Evolutionary conservation across 2,113 vertebrate species (phyloP), one percentile per base, ranked within the genome.

Genomic region (Aegotheles bennettii): DNA sequence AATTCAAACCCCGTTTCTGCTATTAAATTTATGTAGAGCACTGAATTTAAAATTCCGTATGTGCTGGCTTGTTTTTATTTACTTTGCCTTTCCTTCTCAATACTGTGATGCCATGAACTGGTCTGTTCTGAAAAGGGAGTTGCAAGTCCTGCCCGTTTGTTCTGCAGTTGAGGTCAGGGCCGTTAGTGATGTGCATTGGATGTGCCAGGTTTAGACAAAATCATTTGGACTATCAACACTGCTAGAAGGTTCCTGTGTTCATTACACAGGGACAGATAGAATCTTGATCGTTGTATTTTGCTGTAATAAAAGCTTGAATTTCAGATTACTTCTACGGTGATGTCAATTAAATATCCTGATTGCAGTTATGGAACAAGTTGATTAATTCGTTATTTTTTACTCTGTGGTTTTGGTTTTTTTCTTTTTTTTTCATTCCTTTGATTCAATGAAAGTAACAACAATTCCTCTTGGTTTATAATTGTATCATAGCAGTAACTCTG

Each of bases 381-480:
- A 53, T 74, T 86, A 2, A 54, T 83, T 90, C 4, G n/a, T 86
- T 59, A 28, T 90, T 81, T 84, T 17, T 21, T 11, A 21, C 47
- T 48, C n/a, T n/a, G n/a, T n/a, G n/a, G n/a, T 28, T 28, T 28
- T 43, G 14, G 6, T 45, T 28, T 19, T 10, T 6, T 48, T 24
- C 5, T 7, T 31, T n/a, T 14, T 21, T 68, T 47, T 75, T n/a
- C 9, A 67, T 51, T 23, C 8, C 2, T 2, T 13, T 28, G 18
- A 67, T 71, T 84, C 43, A 73, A 0, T 64, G 51, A 50, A 38
- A 70, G 14, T 42, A 74, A 36, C 31, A 35, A 9, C 26, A 14
- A 63, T 84, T 84, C 56, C 29, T 93, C 57, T 84, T 56, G 14
- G 60, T 79, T 93, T 87, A 7, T 78, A 87, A 56, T 43, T 76